These are phyloP conservation scores for Heliconius cydno DNA, from an alignment of 2,888 invertebrate species.

Conservation along the genomic window DNA sequence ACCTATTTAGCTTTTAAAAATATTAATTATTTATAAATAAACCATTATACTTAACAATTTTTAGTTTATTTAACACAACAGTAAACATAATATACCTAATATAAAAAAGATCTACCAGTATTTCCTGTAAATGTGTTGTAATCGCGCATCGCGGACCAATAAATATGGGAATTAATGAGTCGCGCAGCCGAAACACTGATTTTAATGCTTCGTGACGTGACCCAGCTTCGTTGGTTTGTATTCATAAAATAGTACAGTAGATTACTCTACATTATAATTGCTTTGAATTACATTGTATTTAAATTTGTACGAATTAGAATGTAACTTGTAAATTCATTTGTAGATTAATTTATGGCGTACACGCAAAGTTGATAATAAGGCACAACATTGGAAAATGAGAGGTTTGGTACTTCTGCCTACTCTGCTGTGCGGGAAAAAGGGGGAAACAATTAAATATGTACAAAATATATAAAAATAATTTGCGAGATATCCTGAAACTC, in stretches of 20 bases:
- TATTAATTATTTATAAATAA: no score
- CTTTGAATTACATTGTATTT: not conserved
- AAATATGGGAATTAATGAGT: slow-evolving; percentile 76
- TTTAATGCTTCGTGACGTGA: slow-evolving; percentile 76
- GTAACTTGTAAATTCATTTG: no score
- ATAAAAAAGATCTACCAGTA: not conserved
- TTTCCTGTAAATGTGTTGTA: slow-evolving; percentile 31
- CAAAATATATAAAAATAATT: no score
- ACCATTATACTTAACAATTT: no score
- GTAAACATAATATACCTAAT: not conserved
- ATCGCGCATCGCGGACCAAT: slow-evolving; percentile 54
- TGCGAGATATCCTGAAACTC: no score
- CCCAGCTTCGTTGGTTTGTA: slow-evolving; percentile 27
- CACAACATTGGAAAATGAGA: no score
- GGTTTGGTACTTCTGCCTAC: no score
- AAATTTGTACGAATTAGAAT: slow-evolving; percentile 8
- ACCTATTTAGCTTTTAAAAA: no score
- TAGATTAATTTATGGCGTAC: no score
- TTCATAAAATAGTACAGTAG: slow-evolving; percentile 16
- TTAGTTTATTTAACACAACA: not conserved
- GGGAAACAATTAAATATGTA: no score
- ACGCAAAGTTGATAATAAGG: no score
- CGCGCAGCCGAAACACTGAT: slow-evolving; percentile 75
- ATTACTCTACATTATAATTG: not conserved
- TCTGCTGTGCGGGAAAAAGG: no score